Evolutionary conservation across 2,888 invertebrate genomes (phyloP), one percentile per base, ranked within the genome.

Genomic region (Tortrix viridana): DNA sequence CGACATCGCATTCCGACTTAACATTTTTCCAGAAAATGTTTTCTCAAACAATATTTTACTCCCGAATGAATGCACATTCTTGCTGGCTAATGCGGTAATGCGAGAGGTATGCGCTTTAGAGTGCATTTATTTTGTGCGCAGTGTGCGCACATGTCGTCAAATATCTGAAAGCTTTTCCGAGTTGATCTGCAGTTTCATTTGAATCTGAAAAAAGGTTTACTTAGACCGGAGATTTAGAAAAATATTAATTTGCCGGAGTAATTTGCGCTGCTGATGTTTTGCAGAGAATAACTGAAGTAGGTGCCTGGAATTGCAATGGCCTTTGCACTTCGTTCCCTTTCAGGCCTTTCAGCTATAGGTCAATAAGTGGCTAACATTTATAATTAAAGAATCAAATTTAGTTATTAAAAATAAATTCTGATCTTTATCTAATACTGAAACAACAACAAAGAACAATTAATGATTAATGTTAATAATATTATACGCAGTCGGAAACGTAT

Each of bases 41-140:
- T 65, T 65, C 62, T 65, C 44, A 44, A 59, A 68, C 48, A 67
- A 66, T 61, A 58, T 68, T 65, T 65, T 67, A 63, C 60, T 69
- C 66, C 60, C 20, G 60, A 53, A 59, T n/a, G n/a, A n/a, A n/a
- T n/a, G 41, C 52, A 41, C 55, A 65, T 60, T 65, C 60, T 60
- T 56, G 41, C 20, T 32, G 12, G 56, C 61, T 57, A 62, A 57
- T 62, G 46, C 56, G 46, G 47, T 54, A 49, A 49, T 26, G 50
- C 26, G 23, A 22, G 46, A 41, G 22, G 46, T 14, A 60, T 53
- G 53, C 60, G 60, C 23, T 47, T 46, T 46, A 52, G 38, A 60
- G 56, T 52, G 56, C 62, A 48, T 44, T 56, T 56, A 61, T 50
- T 61, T 55, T 54, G 48, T 16, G 14, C 32, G n/a, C n/a, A n/a